phyloP scores from a whole-genome alignment of 1,140 invertebrate species.

The Cecropterus lyciades region DNA sequence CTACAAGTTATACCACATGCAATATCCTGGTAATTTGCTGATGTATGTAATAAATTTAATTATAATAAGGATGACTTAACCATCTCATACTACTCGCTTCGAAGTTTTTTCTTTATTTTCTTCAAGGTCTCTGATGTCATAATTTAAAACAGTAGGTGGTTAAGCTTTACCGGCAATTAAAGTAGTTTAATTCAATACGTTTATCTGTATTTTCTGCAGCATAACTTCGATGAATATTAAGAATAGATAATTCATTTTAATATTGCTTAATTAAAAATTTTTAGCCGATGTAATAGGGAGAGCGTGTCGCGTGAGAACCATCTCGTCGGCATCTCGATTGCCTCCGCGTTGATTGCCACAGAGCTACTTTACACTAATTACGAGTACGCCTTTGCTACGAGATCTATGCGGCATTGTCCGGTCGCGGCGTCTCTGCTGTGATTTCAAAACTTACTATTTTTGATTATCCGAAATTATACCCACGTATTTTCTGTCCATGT shows the following conservation, averaged over 20 bases:
- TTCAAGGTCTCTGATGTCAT: constrained; percentile 58
- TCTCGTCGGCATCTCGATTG: constrained; percentile 44
- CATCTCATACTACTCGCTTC: constrained; percentile 22
- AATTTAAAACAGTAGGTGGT: constrained; percentile 35
- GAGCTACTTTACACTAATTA: constrained; percentile 54
- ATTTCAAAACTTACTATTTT: neutral
- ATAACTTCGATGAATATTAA: neutral
- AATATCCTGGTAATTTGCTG: constrained; percentile 51
- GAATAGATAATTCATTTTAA: constrained; percentile 9
- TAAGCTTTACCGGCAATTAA: constrained; percentile 17
- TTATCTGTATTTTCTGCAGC: constrained; percentile 14
- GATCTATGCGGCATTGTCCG: constrained; percentile 35
- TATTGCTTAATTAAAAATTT: constrained; percentile 24
- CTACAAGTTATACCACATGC: constrained; percentile 31
- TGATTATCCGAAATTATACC: neutral
- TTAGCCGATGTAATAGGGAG: constrained; percentile 28
- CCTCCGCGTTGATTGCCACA: constrained; percentile 37
- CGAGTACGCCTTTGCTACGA: constrained; percentile 48
- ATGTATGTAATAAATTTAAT: constrained; percentile 44
- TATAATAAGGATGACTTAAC: constrained; percentile 34
- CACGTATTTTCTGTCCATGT: too few relatives aligned
- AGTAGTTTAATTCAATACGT: constrained; percentile 15
- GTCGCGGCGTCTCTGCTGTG: neutral
- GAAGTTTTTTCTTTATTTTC: constrained; percentile 49
- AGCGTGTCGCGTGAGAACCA: constrained; percentile 51